These are phyloP conservation scores for Clivina fossor DNA, from an alignment of 2,888 invertebrate species.

Conservation along the genomic window DNA sequence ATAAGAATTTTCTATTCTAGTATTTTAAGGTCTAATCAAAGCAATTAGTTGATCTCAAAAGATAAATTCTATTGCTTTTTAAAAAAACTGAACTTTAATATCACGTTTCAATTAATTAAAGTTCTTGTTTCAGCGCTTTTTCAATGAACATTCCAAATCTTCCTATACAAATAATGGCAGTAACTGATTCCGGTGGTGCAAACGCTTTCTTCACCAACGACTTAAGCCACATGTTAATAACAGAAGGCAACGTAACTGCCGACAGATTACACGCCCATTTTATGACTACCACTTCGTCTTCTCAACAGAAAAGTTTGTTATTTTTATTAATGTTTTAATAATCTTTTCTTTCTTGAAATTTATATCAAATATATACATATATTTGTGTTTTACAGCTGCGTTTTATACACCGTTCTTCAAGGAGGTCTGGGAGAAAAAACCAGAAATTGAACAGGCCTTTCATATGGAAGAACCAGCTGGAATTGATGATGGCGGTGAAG, in stretches of 20 bases:
- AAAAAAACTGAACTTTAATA: constrained; percentile 14
- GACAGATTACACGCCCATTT: constrained; percentile 89
- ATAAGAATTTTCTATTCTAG: too few species aligned
- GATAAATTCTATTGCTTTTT: too few species aligned
- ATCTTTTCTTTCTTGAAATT: constrained; percentile 22
- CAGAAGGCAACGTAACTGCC: constrained; percentile 90
- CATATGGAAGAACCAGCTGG: constrained; percentile 74
- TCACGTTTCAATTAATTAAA: constrained; percentile 19
- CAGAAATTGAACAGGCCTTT: constrained; percentile 91
- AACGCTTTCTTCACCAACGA: constrained; percentile 89
- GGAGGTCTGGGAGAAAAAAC: constrained; percentile 94
- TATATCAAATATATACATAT: not conserved
- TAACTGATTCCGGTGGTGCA: constrained; percentile 87
- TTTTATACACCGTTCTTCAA: constrained; percentile 96
- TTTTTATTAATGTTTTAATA: constrained; percentile 15
- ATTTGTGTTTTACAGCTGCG: constrained; percentile 65
- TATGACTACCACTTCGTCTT: constrained; percentile 84
- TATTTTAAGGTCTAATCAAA: too few species aligned
- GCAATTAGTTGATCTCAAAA: too few species aligned
- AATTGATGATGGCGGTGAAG: constrained; percentile 68
- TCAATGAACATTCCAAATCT: constrained; percentile 90
- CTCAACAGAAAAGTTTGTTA: constrained; percentile 83
- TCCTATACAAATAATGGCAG: constrained; percentile 91
- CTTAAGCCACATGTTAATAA: constrained; percentile 84
- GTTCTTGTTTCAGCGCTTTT: constrained; percentile 69